Evolutionary conservation across 2,113 vertebrate genomes (phyloP).

Genomic region (Verasper variegatus): DNA sequence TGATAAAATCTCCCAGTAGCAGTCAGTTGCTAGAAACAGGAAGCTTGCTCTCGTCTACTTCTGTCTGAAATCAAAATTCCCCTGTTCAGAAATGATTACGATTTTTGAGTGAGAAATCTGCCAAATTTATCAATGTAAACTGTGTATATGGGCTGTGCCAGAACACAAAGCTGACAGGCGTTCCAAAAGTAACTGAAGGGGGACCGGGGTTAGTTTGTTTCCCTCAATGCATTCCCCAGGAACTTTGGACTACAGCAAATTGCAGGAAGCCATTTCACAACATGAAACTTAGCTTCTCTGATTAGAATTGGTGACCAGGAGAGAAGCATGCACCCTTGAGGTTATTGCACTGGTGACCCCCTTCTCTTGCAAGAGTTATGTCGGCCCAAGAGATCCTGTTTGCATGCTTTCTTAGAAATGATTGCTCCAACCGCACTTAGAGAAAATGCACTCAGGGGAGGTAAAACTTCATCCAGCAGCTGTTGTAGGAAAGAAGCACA

Average conservation of each 20-base stretch:
- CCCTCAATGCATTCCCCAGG: background rate
- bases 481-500: conserved; percentile 39
- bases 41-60: background rate
- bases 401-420: conserved; percentile 24
- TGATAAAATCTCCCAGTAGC: background rate
- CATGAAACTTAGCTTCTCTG: background rate
- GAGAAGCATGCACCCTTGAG: background rate
- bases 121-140: background rate
- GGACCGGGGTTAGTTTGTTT: background rate
- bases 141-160: background rate
- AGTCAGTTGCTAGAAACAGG: background rate
- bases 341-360: conserved; percentile 9
- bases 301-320: background rate
- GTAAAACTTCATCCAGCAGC: conserved; percentile 40
- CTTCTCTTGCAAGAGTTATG: conserved; percentile 4
- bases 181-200: background rate
- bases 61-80: background rate
- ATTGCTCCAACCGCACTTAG: conserved; percentile 20
- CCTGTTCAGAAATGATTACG: background rate
- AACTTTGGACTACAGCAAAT: background rate
- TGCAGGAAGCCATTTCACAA: background rate
- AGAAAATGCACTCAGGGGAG: conserved; percentile 29
- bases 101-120: background rate
- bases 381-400: conserved; percentile 15
- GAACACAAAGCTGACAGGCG: background rate